Conservation (phyloP, 2,797 vertebrate genomes). For the Columba guinea region DNA sequence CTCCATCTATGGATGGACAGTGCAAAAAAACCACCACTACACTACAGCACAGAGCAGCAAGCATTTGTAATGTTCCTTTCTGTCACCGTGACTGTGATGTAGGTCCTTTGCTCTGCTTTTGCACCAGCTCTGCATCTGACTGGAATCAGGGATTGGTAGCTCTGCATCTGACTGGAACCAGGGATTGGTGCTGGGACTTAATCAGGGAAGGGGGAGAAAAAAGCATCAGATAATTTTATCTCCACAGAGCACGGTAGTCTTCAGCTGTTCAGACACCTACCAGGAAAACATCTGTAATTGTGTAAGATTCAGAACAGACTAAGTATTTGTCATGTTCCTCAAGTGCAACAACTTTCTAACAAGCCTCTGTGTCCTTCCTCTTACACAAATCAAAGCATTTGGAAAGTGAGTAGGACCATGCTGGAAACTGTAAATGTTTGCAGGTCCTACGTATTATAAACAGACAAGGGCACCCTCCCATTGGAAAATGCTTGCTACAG, state of each 20-base stretch:
- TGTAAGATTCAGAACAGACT: background rate
- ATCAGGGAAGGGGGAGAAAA: background rate
- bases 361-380: background rate
- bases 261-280: background rate
- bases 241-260: background rate
- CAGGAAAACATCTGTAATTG: background rate
- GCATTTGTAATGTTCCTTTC: background rate
- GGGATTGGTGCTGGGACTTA: background rate
- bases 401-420: background rate
- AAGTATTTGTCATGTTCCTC: background rate
- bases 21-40: background rate
- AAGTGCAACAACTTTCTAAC: background rate
- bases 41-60: background rate
- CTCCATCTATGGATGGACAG: background rate
- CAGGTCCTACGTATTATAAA: background rate
- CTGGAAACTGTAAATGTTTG: background rate
- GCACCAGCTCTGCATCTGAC: background rate
- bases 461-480: background rate
- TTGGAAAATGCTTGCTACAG: background rate
- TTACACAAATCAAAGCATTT: background rate
- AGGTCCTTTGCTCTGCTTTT: background rate
- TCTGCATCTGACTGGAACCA: background rate
- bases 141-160: background rate
- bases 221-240: background rate
- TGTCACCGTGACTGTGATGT: fast-evolving